phyloP scores from a whole-genome alignment of 1,140 invertebrate genomes.

The Drosophila micromelanica region DNA sequence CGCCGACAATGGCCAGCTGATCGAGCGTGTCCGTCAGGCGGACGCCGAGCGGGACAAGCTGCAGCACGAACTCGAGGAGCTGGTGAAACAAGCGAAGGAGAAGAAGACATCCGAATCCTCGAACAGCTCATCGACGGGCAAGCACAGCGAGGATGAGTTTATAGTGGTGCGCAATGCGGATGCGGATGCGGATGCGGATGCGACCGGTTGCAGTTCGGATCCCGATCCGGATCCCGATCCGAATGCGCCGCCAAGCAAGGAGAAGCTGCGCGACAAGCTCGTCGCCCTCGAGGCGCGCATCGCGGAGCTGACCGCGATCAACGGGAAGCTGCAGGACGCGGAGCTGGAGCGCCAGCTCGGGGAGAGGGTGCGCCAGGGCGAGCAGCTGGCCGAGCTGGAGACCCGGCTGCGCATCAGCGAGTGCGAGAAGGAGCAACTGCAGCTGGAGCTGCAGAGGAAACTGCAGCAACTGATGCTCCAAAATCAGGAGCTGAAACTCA shows the following conservation, averaged over 20 bases:
- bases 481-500: conserved; percentile 74
- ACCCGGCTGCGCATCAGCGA: conserved; percentile 68
- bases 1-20: conserved; percentile 63
- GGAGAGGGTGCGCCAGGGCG: conserved; percentile 85
- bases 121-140: conserved; percentile 71
- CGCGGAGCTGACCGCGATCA: conserved; percentile 79
- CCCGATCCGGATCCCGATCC: conserved; percentile 37
- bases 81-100: conserved; percentile 57
- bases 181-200: conserved; percentile 62
- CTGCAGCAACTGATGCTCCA: conserved; percentile 69
- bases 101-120: conserved; percentile 80
- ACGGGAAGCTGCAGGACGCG: conserved; percentile 68
- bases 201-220: conserved; percentile 48
- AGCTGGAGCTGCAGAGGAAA: conserved; percentile 72
- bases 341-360: conserved; percentile 86
- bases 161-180: conserved; percentile 77
- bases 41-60: conserved; percentile 55
- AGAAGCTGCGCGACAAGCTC: conserved; percentile 85
- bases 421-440: conserved; percentile 71
- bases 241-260: conserved; percentile 63
- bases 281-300: conserved; percentile 83
- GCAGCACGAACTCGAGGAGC: conserved; percentile 62
- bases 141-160: conserved; percentile 82
- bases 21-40: conserved; percentile 65
- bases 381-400: conserved; percentile 84